Evolutionary conservation across 2,888 invertebrate genomes (phyloP), one percentile per base, ranked within the genome.

Genomic region (Eupithecia pulchellata): DNA sequence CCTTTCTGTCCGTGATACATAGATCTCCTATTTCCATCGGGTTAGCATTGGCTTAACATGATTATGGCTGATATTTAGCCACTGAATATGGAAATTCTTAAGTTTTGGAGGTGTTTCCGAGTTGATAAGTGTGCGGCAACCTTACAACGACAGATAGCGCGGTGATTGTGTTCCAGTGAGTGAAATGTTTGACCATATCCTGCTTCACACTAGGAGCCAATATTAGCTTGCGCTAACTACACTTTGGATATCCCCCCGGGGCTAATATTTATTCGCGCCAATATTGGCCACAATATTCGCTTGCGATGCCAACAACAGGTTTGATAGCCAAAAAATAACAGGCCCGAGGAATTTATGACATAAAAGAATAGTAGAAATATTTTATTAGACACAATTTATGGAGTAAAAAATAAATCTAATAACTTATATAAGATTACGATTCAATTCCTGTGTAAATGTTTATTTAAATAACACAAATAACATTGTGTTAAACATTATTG

Each of bases 191-290:
- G 52, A 11, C 52, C 25, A 47, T 52, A 52, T 52, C 20, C 52
- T 20, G 47, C 47, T 52, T 52, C 52, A 52, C 52, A 52, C 52
- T 52, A 52, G 25, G 25, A 25, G 25, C 52, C 52, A 52, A 52
- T 52, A 52, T 52, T 52, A 52, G 20, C 52, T 52, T 25, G 52
- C 52, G 13, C 52, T 52, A 52, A 52, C 52, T 52, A 52, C 25
- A 52, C 52, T 25, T 25, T 52, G 52, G 52, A 11, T 13, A 52
- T 52, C 20, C 52, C 25, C 52, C 20, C 20, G 11, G 52, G 20
- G 52, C 20, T 25, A 52, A 52, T 52, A 52, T 52, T 52, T 52
- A 52, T 52, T 25, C 52, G 52, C 25, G 52, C 52, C 52, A 52
- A 52, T 52, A 52, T 25, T 52, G 52, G 52, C 52, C 52, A 52